Evolutionary conservation across 2,113 vertebrate species (phyloP).

Genomic region (Crocuta crocuta): DNA sequence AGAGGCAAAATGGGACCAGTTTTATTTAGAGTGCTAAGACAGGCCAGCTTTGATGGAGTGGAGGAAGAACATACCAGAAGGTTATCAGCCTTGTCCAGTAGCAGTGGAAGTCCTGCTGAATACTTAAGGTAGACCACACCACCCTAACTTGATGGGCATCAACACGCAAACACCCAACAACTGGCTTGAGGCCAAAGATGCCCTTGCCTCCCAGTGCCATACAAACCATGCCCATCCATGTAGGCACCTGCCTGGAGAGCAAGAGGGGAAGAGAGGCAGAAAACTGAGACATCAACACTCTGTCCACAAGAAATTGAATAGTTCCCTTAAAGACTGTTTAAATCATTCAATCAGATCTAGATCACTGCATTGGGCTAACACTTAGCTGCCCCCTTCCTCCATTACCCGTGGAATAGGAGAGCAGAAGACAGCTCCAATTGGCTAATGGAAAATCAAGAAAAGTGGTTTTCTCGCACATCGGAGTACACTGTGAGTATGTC

Average conservation of each 20-base stretch:
- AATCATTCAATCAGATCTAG: neutral
- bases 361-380: neutral
- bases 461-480: neutral
- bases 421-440: neutral
- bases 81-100: accelerated
- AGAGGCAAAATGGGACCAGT: neutral
- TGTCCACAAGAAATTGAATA: neutral
- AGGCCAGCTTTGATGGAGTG: neutral
- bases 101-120: neutral
- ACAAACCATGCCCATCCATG: accelerated
- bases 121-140: neutral
- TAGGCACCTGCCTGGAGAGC: neutral
- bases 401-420: neutral
- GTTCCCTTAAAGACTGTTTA: neutral
- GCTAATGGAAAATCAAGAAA: neutral
- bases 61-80: neutral
- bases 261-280: neutral
- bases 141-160: neutral
- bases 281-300: neutral
- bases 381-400: accelerated
- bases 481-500: neutral
- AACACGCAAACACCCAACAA: accelerated
- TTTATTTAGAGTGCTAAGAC: neutral
- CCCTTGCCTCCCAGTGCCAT: neutral
- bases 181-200: neutral